phyloP scores from a whole-genome alignment of 2,113 vertebrate species.

The Formicarius rufipectus region DNA sequence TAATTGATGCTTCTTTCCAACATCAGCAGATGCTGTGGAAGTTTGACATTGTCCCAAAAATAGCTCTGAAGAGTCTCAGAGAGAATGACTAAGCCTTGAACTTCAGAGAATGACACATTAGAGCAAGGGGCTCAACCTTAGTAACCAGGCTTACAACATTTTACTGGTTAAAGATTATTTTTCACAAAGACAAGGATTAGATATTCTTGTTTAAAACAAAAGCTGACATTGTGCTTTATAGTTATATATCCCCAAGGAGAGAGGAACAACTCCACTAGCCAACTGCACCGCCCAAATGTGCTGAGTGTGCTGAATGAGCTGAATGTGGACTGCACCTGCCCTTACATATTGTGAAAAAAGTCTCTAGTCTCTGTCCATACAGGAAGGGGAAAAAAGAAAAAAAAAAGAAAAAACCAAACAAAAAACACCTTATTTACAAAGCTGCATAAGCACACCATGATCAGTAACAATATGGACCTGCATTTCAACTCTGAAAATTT shows the following conservation, averaged over 20 bases:
- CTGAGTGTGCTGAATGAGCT: not conserved
- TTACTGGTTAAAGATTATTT: not conserved
- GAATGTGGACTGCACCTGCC: not conserved
- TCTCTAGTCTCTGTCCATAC: not conserved
- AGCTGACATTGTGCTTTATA: not conserved
- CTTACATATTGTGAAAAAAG: not conserved
- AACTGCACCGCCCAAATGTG: not conserved
- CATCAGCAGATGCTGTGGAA: not conserved
- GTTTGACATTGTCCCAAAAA: not conserved
- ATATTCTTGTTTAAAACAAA: slow-evolving; percentile 2
- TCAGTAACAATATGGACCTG: not conserved
- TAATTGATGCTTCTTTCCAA: not conserved
- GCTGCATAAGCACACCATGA: not conserved
- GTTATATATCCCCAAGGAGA: not conserved
- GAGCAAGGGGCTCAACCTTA: not conserved
- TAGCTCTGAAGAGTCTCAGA: not conserved
- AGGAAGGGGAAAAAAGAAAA: not conserved
- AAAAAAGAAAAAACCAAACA: too few relatives aligned
- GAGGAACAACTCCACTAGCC: not conserved
- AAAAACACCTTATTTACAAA: not conserved
- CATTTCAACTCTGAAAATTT: not conserved
- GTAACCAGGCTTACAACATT: not conserved
- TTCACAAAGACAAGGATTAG: not conserved
- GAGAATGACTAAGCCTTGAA: not conserved
- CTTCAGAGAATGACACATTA: not conserved